These are phyloP conservation scores for Ophraella communa DNA, from an alignment of 2,888 invertebrate genomes.

Conservation along the genomic window DNA sequence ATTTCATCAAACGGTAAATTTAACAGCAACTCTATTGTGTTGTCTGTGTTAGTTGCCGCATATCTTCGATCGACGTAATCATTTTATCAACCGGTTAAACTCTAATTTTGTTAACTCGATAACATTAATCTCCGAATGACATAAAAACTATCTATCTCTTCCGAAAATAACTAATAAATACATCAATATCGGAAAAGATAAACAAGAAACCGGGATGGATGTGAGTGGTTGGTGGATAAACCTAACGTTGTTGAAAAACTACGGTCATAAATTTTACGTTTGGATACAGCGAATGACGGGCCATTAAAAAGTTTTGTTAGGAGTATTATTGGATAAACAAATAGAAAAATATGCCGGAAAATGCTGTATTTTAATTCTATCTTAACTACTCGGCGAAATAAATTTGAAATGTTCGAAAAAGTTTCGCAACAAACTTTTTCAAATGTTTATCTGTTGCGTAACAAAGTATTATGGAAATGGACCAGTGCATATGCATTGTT, in stretches of 20 bases:
- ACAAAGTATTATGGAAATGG: too few species aligned
- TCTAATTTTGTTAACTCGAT: constrained; percentile 1
- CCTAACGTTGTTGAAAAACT: constrained; percentile 22
- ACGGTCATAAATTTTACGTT: constrained; percentile 21
- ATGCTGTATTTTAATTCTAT: background rate
- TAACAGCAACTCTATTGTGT: background rate
- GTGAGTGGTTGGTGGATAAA: constrained; percentile 10
- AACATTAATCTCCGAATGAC: constrained; percentile 19
- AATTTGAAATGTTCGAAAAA: background rate
- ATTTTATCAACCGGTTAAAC: background rate
- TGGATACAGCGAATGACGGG: constrained; percentile 10
- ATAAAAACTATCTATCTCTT: constrained; percentile 12
- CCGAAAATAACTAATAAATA: constrained; percentile 29
- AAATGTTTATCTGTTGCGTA: background rate
- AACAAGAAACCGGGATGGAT: constrained; percentile 12
- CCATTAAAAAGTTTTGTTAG: constrained; percentile 20
- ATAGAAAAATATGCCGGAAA: background rate
- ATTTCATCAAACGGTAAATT: background rate
- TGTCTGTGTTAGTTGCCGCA: background rate
- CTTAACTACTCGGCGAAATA: background rate
- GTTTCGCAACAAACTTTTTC: background rate
- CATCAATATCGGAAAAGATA: constrained; percentile 26
- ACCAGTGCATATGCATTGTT: too few species aligned
- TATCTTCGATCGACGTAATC: background rate
- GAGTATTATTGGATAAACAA: constrained; percentile 18